Evolutionary conservation across 2,888 invertebrate species (phyloP).

Genomic region (Hemicrepidius hirtus): DNA sequence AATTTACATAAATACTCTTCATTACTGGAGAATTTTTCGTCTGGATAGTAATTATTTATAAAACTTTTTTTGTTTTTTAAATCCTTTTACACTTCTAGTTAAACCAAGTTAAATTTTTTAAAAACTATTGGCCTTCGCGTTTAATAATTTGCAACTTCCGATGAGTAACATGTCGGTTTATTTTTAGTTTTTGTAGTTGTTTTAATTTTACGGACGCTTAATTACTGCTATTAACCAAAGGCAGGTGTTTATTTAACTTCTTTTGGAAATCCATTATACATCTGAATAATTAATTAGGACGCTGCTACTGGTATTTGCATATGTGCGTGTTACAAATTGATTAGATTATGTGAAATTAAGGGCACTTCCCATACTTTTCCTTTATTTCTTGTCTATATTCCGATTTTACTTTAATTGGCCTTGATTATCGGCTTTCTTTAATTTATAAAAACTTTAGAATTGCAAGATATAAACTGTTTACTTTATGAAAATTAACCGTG

Average conservation of each 20-base stretch:
- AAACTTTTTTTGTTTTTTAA: not conserved
- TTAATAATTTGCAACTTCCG: conserved; percentile 22
- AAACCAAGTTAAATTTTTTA: not conserved
- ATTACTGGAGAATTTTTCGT: conserved; percentile 1
- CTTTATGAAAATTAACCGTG: too few species aligned
- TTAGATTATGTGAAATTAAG: conserved; percentile 8
- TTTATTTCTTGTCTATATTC: not conserved
- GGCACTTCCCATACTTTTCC: conserved; percentile 10
- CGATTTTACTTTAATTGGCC: not conserved
- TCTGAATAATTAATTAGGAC: conserved; percentile 14
- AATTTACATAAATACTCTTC: conserved; percentile 7
- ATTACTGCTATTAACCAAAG: conserved; percentile 9
- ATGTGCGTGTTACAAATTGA: conserved; percentile 21
- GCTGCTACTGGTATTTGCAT: conserved; percentile 22
- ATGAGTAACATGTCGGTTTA: conserved; percentile 20
- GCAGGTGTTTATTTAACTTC: conserved; percentile 12
- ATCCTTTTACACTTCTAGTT: not conserved
- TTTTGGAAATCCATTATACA: conserved; percentile 13
- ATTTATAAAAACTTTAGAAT: too few species aligned
- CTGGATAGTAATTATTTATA: conserved; percentile 8
- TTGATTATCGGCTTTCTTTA: not conserved
- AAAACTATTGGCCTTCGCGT: conserved; percentile 11
- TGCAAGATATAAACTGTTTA: too few species aligned
- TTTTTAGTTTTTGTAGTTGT: conserved; percentile 13
- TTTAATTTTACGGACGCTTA: conserved; percentile 18